Evolutionary conservation across 2,797 vertebrate genomes (phyloP), one percentile per base, ranked within the genome.

Genomic region (Rhinella marina): DNA sequence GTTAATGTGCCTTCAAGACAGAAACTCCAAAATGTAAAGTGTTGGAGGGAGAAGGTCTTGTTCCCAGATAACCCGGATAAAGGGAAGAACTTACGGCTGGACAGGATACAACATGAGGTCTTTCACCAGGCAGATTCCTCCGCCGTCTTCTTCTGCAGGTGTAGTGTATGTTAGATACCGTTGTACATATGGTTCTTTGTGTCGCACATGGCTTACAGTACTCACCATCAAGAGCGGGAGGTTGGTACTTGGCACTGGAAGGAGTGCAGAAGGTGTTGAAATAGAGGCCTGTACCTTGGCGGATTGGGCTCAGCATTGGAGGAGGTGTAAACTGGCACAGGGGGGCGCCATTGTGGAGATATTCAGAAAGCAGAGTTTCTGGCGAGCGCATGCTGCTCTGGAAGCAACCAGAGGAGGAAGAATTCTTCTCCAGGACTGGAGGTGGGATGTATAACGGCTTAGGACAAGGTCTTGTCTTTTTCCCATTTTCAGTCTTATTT

Each of bases 291-390:
- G 94, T 94, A 13, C 95, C 94, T 32, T 92, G 93, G 1, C 94
- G 93, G 7, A 95, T 86, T 2, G 94, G 94, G 91, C 94, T 95
- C 64, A 96, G 93, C 95, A 96, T 96, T 0, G 95, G 96, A 0
- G 94, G 96, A 0, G 95, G 96, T 0, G 95, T 96, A 86, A 95
- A 96, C 0, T 93, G 93, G 70, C 89, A 90, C 66, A 93, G 92
- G 79, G 94, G 91, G 48, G 92, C 21, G 23, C 93, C 92, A 56
- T 92, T 91, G 68, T 93, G 91, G 7, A 94, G 90, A 7, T 91
- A 90, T 57, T 94, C 94, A 25, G 93, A 90, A 70, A 95, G 91
- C 85, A 92, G 93, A 17, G 92, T 90, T 16, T 64, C 59, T 0
- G 95, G 95, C 0, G 94, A 94, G n/a, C 92, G 92, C 21, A 95